These are phyloP conservation scores for Micropoecilia bifurca DNA, from an alignment of 2,797 vertebrate species.

Conservation along the genomic window DNA sequence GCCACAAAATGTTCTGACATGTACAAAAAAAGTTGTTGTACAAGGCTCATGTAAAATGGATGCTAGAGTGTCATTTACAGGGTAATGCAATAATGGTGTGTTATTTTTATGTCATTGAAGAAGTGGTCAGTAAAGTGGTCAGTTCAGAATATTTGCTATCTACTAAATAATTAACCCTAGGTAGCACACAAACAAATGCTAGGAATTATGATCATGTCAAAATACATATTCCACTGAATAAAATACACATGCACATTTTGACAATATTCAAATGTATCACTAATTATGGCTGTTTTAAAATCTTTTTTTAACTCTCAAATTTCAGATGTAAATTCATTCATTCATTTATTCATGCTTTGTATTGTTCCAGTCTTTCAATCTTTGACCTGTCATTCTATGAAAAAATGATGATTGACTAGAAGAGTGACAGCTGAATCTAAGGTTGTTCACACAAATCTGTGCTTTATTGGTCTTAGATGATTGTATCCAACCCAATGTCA, in stretches of 20 bases:
- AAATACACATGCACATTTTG: not conserved
- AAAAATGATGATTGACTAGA: constrained; percentile 62
- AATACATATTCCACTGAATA: not conserved
- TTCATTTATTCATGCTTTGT: not conserved
- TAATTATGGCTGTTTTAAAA: not conserved
- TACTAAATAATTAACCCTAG: not conserved
- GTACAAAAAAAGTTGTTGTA: not conserved
- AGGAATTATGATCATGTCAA: not conserved
- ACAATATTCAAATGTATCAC: not conserved
- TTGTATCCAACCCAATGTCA: constrained; percentile 85
- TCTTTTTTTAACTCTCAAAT: not conserved
- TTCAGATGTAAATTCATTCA: not conserved
- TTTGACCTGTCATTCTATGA: constrained; percentile 40
- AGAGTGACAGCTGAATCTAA: constrained; percentile 77
- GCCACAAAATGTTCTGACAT: not conserved
- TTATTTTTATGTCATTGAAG: not conserved
- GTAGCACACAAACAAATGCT: not conserved
- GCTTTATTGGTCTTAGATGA: constrained; percentile 85
- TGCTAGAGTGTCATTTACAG: not conserved
- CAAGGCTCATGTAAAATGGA: not conserved
- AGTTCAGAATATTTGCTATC: not conserved
- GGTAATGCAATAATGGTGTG: not conserved
- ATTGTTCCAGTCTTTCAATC: constrained; percentile 32
- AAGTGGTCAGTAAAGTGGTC: not conserved
- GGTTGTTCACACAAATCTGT: constrained; percentile 70